Percentiles rank a stretch among this genome's conserved stretches.
Evolutionary conservation across 2,797 vertebrate genomes (phyloP).

Genomic region (Aulostomus chinensis): DNA sequence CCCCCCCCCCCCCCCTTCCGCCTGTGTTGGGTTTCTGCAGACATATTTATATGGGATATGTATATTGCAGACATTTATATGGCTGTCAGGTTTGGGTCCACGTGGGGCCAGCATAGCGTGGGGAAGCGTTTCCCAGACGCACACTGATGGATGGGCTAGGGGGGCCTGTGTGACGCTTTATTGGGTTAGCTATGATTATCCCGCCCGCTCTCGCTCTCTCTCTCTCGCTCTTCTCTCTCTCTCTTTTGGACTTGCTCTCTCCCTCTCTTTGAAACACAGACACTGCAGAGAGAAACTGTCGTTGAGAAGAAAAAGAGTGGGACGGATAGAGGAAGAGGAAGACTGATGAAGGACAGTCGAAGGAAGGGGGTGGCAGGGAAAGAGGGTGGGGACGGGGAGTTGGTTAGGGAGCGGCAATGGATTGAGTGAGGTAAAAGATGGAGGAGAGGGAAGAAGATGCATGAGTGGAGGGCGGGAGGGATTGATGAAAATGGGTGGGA

Average conservation of each 20-base stretch:
- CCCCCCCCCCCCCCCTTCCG: conserved; percentile 29
- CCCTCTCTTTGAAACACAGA: conserved; percentile 21
- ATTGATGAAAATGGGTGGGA: conserved; percentile 56
- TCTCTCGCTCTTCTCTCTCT: conserved; percentile 13
- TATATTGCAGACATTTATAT: conserved; percentile 99
- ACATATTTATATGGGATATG: conserved; percentile 89
- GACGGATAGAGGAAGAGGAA: conserved; percentile 43
- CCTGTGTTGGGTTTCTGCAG: conserved; percentile 75
- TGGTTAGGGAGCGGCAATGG: too few relatives aligned
- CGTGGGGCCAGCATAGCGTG: conserved; percentile 80
- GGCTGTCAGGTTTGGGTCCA: conserved; percentile 90
- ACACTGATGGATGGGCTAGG: conserved; percentile 92
- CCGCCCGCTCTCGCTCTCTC: conserved; percentile 75
- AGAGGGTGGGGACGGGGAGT: too few relatives aligned
- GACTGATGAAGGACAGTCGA: conserved; percentile 61
- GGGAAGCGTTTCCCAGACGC: conserved; percentile 96
- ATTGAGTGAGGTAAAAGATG: not conserved
- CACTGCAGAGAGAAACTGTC: conserved; percentile 62
- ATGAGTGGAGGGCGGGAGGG: conserved; percentile 28
- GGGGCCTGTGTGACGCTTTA: conserved; percentile 91
- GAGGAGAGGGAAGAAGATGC: not conserved
- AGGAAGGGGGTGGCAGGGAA: conserved; percentile 16
- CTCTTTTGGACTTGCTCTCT: too few relatives aligned
- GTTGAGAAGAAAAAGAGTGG: conserved; percentile 52
- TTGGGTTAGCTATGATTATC: conserved; percentile 99